Evolutionary conservation across 2,113 vertebrate genomes (phyloP).

Genomic region (Felis chaus): DNA sequence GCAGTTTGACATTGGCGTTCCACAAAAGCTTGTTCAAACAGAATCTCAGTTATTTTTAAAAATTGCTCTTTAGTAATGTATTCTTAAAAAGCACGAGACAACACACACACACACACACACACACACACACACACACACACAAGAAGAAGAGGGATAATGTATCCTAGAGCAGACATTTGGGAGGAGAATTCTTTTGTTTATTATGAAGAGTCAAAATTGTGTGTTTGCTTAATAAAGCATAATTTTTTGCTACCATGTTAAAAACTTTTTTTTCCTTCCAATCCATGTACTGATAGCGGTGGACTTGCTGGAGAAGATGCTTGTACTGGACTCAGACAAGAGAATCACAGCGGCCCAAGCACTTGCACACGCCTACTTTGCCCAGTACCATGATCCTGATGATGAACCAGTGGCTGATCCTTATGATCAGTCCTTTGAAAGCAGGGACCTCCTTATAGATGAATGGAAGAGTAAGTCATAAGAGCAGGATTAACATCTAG

Average conservation of each 20-base stretch:
- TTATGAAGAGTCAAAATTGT: neutral
- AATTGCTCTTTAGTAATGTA: neutral
- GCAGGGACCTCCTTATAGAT: slow-evolving; percentile 96
- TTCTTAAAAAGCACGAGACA: neutral
- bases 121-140: neutral
- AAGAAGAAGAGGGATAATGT: neutral
- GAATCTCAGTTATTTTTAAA: neutral
- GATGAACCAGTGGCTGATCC: slow-evolving; percentile 97
- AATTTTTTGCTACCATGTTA: neutral
- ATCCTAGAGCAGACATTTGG: neutral
- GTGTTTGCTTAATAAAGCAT: neutral
- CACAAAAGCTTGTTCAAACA: neutral
- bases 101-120: neutral
- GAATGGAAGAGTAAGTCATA: slow-evolving; percentile 96
- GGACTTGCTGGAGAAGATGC: slow-evolving; percentile 98
- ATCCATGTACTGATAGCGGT: slow-evolving; percentile 87
- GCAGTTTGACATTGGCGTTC: neutral
- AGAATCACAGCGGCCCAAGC: slow-evolving; percentile 96
- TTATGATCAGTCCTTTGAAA: slow-evolving; percentile 99
- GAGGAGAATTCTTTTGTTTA: neutral
- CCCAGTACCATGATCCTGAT: slow-evolving; percentile 97
- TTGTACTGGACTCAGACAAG: slow-evolving; percentile 98
- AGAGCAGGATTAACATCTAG: neutral
- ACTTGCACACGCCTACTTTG: slow-evolving; percentile 94
- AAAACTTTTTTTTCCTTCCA: neutral